Percentiles rank a stretch among this genome's conserved stretches.
phyloP scores from a whole-genome alignment of 2,113 vertebrate species.

The Spea bombifrons region DNA sequence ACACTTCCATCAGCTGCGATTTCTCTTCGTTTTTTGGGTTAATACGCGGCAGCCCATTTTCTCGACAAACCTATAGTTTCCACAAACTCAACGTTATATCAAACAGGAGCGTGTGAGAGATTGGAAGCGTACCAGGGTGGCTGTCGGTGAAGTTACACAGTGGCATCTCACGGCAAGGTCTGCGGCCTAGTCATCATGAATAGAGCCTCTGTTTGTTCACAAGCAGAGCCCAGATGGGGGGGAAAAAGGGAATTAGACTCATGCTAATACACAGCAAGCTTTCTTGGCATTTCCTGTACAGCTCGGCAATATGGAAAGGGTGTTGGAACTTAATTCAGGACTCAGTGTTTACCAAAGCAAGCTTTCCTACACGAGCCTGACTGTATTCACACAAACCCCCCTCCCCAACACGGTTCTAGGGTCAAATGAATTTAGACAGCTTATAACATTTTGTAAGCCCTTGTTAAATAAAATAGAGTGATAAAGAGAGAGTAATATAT shows the following conservation, averaged over 20 bases:
- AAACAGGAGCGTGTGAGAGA: constrained; percentile 1
- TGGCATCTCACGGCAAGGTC: constrained; percentile 10
- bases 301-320: constrained; percentile 6
- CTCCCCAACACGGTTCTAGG: neutral
- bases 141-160: neutral
- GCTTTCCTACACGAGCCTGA: neutral
- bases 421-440: constrained; percentile 2
- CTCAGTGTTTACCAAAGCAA: neutral
- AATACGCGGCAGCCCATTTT: neutral
- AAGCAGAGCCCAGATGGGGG: constrained; percentile 9
- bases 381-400: neutral
- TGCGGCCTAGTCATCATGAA: constrained; percentile 39
- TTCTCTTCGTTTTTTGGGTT: neutral
- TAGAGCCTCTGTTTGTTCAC: constrained; percentile 38
- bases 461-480: constrained; percentile 4
- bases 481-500: too few relatives aligned
- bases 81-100: constrained; percentile 17
- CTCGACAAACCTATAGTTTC: neutral
- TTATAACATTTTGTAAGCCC: constrained; percentile 16
- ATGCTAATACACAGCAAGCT: constrained; percentile 32
- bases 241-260: constrained; percentile 3
- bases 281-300: constrained; percentile 29
- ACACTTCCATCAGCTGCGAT: constrained; percentile 21
- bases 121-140: constrained; percentile 11
- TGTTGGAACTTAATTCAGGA: neutral